Evolutionary conservation across 2,113 vertebrate genomes (phyloP).

Genomic region (Nanorana parkeri): DNA sequence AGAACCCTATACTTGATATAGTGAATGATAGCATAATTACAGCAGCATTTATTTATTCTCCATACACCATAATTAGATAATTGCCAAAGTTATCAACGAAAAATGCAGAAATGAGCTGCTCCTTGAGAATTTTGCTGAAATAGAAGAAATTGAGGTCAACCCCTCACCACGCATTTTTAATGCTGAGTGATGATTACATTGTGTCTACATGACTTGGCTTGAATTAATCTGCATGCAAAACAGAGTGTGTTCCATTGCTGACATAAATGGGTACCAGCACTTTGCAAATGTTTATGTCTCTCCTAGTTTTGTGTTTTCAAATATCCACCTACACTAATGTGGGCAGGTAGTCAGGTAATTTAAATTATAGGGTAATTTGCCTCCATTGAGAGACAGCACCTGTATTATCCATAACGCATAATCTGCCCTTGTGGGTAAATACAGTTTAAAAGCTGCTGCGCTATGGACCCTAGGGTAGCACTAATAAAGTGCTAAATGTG

Average conservation of each 20-base stretch:
- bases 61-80: constrained; percentile 55
- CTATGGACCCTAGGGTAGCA: too few species aligned
- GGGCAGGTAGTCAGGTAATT: constrained; percentile 1
- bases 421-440: too few species aligned
- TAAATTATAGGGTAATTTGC: constrained; percentile 8
- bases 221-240: constrained; percentile 55
- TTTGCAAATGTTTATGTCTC: constrained; percentile 24
- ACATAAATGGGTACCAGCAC: constrained; percentile 5
- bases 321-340: constrained; percentile 30
- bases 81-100: constrained; percentile 50
- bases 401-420: constrained; percentile 1
- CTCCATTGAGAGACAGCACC: constrained; percentile 9
- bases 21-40: constrained; percentile 53
- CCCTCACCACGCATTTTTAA: constrained; percentile 47
- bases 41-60: constrained; percentile 49
- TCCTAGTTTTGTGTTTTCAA: constrained; percentile 1
- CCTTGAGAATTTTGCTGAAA: constrained; percentile 57
- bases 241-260: constrained; percentile 42
- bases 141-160: constrained; percentile 55
- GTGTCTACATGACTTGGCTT: constrained; percentile 54
- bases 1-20: constrained; percentile 42
- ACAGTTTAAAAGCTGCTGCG: too few species aligned
- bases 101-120: constrained; percentile 51
- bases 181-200: constrained; percentile 54
- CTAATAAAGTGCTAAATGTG: too few species aligned